These are phyloP conservation scores for Gobio occitaniae DNA, from an alignment of 2,797 vertebrate genomes.

Conservation along the genomic window DNA sequence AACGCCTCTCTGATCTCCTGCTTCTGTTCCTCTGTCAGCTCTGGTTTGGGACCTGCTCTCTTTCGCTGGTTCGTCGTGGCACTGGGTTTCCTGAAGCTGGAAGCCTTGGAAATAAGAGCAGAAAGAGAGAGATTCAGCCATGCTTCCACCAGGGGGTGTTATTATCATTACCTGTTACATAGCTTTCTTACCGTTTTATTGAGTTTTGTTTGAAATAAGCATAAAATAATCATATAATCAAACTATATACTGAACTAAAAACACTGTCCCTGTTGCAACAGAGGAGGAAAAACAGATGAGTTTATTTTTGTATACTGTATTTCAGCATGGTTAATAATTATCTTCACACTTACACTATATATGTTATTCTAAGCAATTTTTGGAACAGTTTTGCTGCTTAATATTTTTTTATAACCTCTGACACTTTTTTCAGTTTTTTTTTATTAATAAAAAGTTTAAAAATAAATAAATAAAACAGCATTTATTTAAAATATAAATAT, in stretches of 20 bases:
- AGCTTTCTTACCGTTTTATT: neutral
- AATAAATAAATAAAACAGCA: too few relatives aligned
- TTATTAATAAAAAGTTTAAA: too few relatives aligned
- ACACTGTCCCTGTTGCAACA: neutral
- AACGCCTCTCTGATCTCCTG: constrained; percentile 95
- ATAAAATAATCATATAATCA: neutral
- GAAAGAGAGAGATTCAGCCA: neutral
- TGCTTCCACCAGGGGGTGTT: constrained; percentile 7
- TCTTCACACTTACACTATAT: neutral
- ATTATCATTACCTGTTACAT: too few relatives aligned
- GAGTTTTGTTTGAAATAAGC: neutral
- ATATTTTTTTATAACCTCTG: too few relatives aligned
- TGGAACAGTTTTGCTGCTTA: neutral
- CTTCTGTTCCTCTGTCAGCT: constrained; percentile 89
- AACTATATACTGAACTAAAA: constrained; percentile 12
- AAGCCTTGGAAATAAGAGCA: constrained; percentile 72
- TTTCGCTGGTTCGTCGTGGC: constrained; percentile 75
- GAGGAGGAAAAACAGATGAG: neutral
- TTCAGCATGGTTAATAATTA: neutral
- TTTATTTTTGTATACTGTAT: neutral
- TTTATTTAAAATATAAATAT: too few relatives aligned
- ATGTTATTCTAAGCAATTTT: neutral
- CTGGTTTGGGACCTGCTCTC: constrained; percentile 80
- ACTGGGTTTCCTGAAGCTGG: constrained; percentile 77
- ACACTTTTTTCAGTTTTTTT: too few relatives aligned